phyloP scores from a whole-genome alignment of 2,113 vertebrate genomes.

The Macrotis lagotis region DNA sequence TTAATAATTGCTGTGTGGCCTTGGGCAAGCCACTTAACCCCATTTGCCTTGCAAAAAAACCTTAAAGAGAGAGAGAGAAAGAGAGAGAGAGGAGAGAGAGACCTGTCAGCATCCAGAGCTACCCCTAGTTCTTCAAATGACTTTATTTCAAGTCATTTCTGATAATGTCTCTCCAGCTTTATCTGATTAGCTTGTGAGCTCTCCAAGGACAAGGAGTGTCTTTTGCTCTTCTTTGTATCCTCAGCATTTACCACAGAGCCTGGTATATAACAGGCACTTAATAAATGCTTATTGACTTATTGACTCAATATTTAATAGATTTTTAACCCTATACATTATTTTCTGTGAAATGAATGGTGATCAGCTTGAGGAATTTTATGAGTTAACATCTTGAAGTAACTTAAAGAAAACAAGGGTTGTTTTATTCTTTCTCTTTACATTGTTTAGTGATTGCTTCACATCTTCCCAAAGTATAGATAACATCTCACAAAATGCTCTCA shows the following conservation, averaged over 20 bases:
- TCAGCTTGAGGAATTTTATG: not conserved
- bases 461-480: not conserved
- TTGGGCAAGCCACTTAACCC: too few species aligned
- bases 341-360: not conserved
- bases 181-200: not conserved
- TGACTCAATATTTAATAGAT: not conserved
- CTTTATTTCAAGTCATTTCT: not conserved
- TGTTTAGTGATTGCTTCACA: not conserved
- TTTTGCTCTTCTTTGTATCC: not conserved
- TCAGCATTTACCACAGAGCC: not conserved
- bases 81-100: too few species aligned
- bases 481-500: not conserved
- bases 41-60: too few species aligned
- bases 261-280: not conserved
- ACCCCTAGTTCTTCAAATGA: not conserved
- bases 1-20: too few species aligned
- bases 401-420: too few species aligned
- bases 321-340: not conserved
- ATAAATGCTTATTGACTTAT: not conserved
- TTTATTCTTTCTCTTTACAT: not conserved
- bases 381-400: not conserved
- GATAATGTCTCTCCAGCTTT: not conserved
- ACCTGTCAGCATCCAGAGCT: not conserved
- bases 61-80: too few species aligned
- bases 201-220: not conserved